These are phyloP conservation scores for Choristoneura rosaceana DNA, from an alignment of 2,888 invertebrate genomes.

Conservation along the genomic window DNA sequence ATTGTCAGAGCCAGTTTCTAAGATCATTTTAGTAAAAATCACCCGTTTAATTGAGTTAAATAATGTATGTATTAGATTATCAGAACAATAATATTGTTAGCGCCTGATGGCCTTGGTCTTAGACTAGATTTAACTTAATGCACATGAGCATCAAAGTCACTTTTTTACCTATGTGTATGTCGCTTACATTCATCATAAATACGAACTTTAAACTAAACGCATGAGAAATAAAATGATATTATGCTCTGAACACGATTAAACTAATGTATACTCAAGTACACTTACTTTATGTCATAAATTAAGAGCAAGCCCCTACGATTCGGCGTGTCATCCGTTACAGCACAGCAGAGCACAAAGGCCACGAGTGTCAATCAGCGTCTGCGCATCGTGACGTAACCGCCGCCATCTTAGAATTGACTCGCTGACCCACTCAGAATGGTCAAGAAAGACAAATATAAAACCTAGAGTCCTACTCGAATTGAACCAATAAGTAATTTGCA, in stretches of 20 bases:
- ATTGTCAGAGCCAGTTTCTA: too few relatives aligned
- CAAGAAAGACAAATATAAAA: slow-evolving; percentile 9
- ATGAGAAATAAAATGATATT: too few relatives aligned
- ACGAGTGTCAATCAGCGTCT: slow-evolving; percentile 69
- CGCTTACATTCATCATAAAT: too few relatives aligned
- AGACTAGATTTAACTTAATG: too few relatives aligned
- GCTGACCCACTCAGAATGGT: slow-evolving; percentile 43
- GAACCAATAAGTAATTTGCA: neutral
- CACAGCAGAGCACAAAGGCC: slow-evolving; percentile 59
- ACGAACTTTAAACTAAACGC: too few relatives aligned
- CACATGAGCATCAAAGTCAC: too few relatives aligned
- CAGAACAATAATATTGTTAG: too few relatives aligned
- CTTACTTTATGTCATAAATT: slow-evolving; percentile 12
- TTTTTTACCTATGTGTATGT: too few relatives aligned
- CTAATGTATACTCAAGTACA: neutral
- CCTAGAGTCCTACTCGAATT: neutral
- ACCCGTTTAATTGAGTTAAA: too few relatives aligned
- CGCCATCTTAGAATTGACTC: slow-evolving; percentile 61
- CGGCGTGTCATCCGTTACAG: slow-evolving; percentile 22
- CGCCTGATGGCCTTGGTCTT: too few relatives aligned
- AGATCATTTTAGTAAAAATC: too few relatives aligned
- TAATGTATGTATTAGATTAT: too few relatives aligned
- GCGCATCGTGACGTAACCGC: slow-evolving; percentile 61
- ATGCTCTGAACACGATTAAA: neutral
- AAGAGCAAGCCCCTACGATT: slow-evolving; percentile 26